Conservation (phyloP, 2,797 vertebrate species). For the Tadarida brasiliensis region DNA sequence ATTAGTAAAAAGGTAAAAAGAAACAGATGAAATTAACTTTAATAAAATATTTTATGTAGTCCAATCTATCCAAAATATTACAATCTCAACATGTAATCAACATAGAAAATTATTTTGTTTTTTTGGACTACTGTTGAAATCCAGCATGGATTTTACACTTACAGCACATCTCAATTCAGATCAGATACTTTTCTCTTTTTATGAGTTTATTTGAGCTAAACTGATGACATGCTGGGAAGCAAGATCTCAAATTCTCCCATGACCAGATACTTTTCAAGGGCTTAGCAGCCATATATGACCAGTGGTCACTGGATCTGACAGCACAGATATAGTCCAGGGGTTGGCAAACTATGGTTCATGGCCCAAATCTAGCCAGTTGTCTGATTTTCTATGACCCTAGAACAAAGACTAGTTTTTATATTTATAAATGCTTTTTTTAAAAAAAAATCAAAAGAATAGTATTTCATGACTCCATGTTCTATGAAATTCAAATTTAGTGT, state of each 20-base stretch:
- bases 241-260: background rate
- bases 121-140: background rate
- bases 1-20: background rate
- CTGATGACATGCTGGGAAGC: background rate
- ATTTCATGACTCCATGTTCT: background rate
- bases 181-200: background rate
- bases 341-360: background rate
- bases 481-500: background rate
- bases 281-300: background rate
- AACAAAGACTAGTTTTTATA: background rate
- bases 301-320: background rate
- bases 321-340: background rate
- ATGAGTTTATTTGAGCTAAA: background rate
- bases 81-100: background rate
- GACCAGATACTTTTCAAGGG: background rate
- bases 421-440: background rate
- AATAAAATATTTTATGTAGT: background rate
- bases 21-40: background rate
- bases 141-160: background rate
- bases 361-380: background rate
- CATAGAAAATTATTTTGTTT: background rate
- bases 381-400: background rate
- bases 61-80: background rate
- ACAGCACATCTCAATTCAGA: background rate
- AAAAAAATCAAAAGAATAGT: background rate